phyloP scores from a whole-genome alignment of 92 coral and sea anemone species.

The Blastomussa wellsi region DNA sequence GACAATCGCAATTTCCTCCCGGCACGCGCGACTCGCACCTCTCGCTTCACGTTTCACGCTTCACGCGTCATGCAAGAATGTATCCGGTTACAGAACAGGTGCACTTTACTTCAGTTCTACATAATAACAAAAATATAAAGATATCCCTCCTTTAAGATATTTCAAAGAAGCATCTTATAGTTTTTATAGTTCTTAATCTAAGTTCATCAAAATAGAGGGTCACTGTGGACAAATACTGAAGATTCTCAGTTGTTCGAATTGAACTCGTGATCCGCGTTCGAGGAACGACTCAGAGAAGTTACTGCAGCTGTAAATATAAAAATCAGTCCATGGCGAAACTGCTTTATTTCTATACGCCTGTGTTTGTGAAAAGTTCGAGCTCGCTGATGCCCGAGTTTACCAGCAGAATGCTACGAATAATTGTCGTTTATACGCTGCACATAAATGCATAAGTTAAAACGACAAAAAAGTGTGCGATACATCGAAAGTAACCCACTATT shows the following conservation, averaged over 20 bases:
- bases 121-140: not conserved
- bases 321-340: not conserved
- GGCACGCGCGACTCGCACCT: not conserved
- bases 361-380: not conserved
- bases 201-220: not conserved
- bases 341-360: not conserved
- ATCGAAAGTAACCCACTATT: not conserved
- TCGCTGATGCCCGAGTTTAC: not conserved
- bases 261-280: not conserved
- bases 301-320: not conserved
- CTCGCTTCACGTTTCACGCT: not conserved
- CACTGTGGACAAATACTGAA: not conserved
- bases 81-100: not conserved
- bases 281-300: not conserved
- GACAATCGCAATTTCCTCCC: no score
- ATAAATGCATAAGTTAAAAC: not conserved
- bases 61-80: not conserved
- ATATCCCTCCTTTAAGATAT: not conserved
- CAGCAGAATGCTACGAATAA: not conserved
- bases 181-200: not conserved
- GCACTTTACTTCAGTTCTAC: not conserved
- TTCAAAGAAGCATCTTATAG: not conserved
- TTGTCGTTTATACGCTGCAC: not conserved
- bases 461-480: not conserved
- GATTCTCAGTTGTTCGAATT: not conserved